Evolutionary conservation across 2,888 invertebrate genomes (phyloP).

Genomic region (Epirrhoe tristata): DNA sequence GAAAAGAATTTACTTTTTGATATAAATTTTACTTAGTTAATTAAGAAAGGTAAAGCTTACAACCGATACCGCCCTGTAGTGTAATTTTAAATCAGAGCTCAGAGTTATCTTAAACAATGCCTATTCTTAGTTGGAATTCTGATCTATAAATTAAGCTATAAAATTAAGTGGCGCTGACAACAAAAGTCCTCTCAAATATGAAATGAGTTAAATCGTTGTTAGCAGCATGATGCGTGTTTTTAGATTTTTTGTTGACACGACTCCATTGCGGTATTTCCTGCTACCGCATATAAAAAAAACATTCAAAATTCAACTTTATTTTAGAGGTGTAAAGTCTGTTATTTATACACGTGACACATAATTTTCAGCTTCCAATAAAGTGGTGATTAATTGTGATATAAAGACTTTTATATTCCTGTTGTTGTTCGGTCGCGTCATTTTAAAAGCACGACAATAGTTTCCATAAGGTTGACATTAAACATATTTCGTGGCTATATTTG

Average conservation of each 20-base stretch:
- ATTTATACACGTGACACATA: slow-evolving; percentile 43
- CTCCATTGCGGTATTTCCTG: slow-evolving; percentile 81
- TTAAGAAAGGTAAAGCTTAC: background rate
- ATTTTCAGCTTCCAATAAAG: slow-evolving; percentile 61
- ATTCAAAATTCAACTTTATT: slow-evolving; percentile 48
- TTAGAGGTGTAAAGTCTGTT: slow-evolving; percentile 46
- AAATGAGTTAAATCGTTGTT: slow-evolving; percentile 82
- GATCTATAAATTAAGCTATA: slow-evolving; percentile 53
- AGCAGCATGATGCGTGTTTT: slow-evolving; percentile 80
- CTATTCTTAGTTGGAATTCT: slow-evolving; percentile 31
- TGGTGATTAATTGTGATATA: slow-evolving; percentile 83
- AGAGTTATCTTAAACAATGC: slow-evolving; percentile 25
- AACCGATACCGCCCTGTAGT: background rate
- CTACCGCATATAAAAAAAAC: slow-evolving; percentile 58
- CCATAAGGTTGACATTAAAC: slow-evolving; percentile 58
- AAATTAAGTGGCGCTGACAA: slow-evolving; percentile 76
- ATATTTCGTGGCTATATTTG: slow-evolving; percentile 51
- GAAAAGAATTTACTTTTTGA: too few species aligned
- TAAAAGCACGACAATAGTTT: slow-evolving; percentile 66
- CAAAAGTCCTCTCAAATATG: slow-evolving; percentile 78
- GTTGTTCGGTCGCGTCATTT: slow-evolving; percentile 73
- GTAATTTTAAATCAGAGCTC: slow-evolving; percentile 13
- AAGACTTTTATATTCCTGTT: slow-evolving; percentile 80
- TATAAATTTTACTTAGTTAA: too few species aligned
- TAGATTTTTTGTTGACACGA: slow-evolving; percentile 80